Conservation (phyloP, 2,797 vertebrate species). For the Nasua narica region DNA sequence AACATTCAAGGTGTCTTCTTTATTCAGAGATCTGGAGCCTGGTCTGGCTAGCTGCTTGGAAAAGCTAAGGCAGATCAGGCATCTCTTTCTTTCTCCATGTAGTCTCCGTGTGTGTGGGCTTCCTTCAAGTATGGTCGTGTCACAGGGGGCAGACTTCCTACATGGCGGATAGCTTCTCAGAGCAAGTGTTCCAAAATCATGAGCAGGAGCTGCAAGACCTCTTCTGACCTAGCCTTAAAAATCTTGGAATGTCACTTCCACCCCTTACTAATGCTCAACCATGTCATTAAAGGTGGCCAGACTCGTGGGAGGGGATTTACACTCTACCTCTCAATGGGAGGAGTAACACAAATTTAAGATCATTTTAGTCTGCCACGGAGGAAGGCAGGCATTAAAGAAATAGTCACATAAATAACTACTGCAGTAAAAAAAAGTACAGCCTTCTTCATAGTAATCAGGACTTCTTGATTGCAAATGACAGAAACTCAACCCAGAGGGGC, state of each 20-base stretch:
- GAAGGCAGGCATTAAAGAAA: background rate
- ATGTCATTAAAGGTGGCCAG: background rate
- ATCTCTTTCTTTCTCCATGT: background rate
- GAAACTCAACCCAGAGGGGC: background rate
- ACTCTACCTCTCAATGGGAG: background rate
- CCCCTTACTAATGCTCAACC: background rate
- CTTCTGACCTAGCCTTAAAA: background rate
- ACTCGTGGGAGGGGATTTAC: background rate
- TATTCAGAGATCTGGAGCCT: background rate
- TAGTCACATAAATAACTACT: background rate
- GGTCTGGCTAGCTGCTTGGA: background rate
- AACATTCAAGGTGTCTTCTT: background rate
- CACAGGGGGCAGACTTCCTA: background rate
- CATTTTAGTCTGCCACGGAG: background rate
- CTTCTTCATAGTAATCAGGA: too few relatives aligned
- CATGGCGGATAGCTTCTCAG: background rate
- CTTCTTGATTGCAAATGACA: background rate
- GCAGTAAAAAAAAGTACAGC: background rate
- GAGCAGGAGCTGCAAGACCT: background rate
- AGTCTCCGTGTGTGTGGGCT: fast-evolving
- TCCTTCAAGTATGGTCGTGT: background rate
- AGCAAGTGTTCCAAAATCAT: background rate
- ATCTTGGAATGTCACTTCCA: background rate
- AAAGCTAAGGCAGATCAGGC: background rate
- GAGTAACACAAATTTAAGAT: background rate